Base-by-base conservation (phyloP, 2,113 vertebrate genomes). In the Phylloscopus trochiloides region DNA sequence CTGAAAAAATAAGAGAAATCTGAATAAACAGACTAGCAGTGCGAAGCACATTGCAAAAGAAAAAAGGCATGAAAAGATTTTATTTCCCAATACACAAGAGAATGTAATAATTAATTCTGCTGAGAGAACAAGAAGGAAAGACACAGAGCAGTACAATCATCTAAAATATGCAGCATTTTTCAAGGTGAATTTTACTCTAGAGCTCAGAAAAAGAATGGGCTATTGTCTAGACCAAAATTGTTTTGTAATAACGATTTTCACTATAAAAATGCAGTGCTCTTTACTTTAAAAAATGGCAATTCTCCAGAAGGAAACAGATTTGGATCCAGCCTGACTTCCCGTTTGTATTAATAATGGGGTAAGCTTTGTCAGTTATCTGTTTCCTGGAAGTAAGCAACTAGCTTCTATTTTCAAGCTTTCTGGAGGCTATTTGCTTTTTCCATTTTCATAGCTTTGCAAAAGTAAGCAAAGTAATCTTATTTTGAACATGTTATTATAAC, bases 101-200 rank as follows among this genome's bases (percentile, higher is more conserved):
- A 83, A 70, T 38, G 31, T 40, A 88, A 52, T 59, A 82, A 75
- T 76, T 77, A 80, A 86, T 83, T 86, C 71, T 90, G 50, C 67
- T 62, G 31, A 88, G 50, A 29, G 48, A 96, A 75, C 20, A 71
- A 66, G 48, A 63, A 73, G 18, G 20, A 68, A 88, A 95, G 42
- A 72, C 8, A 92, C 8, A 77, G 5, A 74, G 9, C 22, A 43
- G 58, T 51, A 70, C 14, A 88, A 54, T 63, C 2, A 78, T 54
- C 26, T 71, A 70, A 95, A 84, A 78, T 59, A 90, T 6, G 63
- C 65, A 94, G 59, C 38, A 76, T 63, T 93, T 93, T 86, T 83
- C 75, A 95, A 96, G 84, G 84, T 84, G 72, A 95, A 88, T 94
- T 83, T 81, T 89, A 90, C 45, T 81, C 65, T 26, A 48, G 70